Evolutionary conservation across 2,797 vertebrate species (phyloP), one percentile per base, ranked within the genome.

Genomic region (Microchirus variegatus): DNA sequence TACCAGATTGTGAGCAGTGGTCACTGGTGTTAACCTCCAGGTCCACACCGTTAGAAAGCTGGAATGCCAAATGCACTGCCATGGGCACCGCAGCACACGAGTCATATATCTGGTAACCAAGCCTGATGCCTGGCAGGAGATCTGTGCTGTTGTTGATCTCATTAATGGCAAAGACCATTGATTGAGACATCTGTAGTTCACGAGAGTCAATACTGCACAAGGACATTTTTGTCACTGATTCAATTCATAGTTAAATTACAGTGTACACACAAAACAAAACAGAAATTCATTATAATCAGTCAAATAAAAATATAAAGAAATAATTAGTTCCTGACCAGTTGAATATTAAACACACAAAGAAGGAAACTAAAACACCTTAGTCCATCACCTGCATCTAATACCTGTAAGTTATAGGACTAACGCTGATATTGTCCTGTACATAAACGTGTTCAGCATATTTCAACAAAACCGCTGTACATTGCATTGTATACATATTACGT

Each of bases 101-200:
- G 63, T 91, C 90, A 1, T 89, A 65, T 60, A 91, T 86, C 42
- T 59, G 69, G 68, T 89, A 89, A 43, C 90, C 88, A 0, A 91
- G 72, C 7, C 7, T 78, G 19, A 89, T 40, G 4, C 78, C 82
- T 0, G 87, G 88, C 22, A 91, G 71, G 5, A 91, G 81, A 10
- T 75, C 43, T 0, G 77, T 64, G 54, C 80, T 89, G 82, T 83
- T 86, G 75, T 90, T 91, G 5, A 91, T 88, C 43, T 90, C 86
- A 3, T 86, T 68, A 0, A 91, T 73, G 12, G 89, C 77, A 35
- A 87, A 90, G 1, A 84, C 13, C 86, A 90, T 84, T 35, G 87
- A 49, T 0, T 74, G 83, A 1, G 81, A 70, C 14, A 87, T 83
- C 47, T 73, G 84, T 26, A 89, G 63, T 41, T 83, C 83, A 26